A percentile compares a stretch with the other conserved stretches of the same genome.
Evolutionary conservation across 2,113 vertebrate species (phyloP).

Genomic region (Microcebus lehilahytsara): DNA sequence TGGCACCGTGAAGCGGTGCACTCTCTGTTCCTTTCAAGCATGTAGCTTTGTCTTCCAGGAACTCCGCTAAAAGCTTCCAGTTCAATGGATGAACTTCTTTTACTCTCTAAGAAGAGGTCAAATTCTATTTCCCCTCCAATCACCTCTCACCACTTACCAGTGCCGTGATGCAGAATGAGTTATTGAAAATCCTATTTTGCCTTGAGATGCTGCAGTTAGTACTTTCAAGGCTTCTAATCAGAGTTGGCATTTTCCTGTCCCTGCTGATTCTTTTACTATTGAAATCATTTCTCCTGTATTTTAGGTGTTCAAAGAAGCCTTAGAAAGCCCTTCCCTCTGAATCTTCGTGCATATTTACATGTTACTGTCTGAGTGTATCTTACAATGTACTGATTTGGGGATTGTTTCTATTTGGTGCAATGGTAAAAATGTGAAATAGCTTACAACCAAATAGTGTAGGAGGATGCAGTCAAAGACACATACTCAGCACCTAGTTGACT

Average conservation of each 20-base stretch:
- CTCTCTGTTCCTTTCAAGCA: constrained; percentile 67
- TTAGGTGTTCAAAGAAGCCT: neutral
- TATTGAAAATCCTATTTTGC: constrained; percentile 69
- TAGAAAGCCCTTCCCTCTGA: neutral
- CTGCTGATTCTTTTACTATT: constrained; percentile 62
- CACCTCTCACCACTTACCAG: constrained; percentile 58
- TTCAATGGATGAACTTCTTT: constrained; percentile 66
- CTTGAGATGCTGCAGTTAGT: constrained; percentile 72
- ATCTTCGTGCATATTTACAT: constrained; percentile 41
- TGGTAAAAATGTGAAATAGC: neutral
- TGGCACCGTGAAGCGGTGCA: constrained; percentile 27
- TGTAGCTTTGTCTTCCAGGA: constrained; percentile 69
- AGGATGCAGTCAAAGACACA: neutral
- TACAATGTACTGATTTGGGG: neutral
- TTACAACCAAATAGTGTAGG: neutral
- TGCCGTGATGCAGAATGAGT: constrained; percentile 56
- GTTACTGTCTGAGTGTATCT: neutral
- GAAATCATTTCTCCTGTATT: constrained; percentile 33
- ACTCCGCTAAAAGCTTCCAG: constrained; percentile 74
- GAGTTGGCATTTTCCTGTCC: constrained; percentile 65
- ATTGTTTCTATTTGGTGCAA: neutral
- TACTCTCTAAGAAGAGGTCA: constrained; percentile 75
- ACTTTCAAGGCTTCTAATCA: constrained; percentile 77
- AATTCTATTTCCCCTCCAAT: constrained; percentile 52
- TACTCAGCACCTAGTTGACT: neutral